These are phyloP conservation scores for Plectus sambesii DNA, from an alignment of 1,140 invertebrate species.

Conservation along the genomic window DNA sequence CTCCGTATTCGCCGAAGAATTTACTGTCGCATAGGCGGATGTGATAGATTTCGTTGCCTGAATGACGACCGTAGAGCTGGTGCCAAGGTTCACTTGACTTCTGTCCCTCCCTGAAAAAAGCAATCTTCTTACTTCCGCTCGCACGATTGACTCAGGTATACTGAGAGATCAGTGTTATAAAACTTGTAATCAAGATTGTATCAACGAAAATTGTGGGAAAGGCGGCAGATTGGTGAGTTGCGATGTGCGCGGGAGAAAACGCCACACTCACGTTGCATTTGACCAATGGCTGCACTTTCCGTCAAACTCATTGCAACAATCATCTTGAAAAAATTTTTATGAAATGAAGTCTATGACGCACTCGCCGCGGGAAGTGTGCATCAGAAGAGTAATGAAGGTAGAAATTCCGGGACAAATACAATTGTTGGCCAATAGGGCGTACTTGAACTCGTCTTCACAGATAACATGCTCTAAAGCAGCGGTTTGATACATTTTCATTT, in stretches of 20 bases:
- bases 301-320: no score
- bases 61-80: slow-evolving; percentile 84
- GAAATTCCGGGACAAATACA: slow-evolving; percentile 92
- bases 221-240: no score
- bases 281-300: no score
- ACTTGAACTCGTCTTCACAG: slow-evolving; percentile 91
- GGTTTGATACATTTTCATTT: slow-evolving; percentile 23
- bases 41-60: slow-evolving; percentile 97
- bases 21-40: slow-evolving; percentile 83
- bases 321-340: no score
- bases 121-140: no score
- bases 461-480: slow-evolving; percentile 75
- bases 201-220: no score
- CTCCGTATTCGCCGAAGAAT: slow-evolving; percentile 94
- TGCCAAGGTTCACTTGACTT: slow-evolving; percentile 95
- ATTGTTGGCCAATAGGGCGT: slow-evolving; percentile 88
- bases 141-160: no score
- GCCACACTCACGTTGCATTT: no score
- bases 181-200: no score
- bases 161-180: no score
- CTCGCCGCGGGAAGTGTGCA: slow-evolving; percentile 91
- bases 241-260: no score
- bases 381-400: slow-evolving; percentile 78
- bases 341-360: slow-evolving; percentile 58
- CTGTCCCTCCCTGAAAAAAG: slow-evolving; percentile 87